These are phyloP conservation scores for Formica aserva DNA, from an alignment of 2,888 invertebrate genomes.

Conservation along the genomic window DNA sequence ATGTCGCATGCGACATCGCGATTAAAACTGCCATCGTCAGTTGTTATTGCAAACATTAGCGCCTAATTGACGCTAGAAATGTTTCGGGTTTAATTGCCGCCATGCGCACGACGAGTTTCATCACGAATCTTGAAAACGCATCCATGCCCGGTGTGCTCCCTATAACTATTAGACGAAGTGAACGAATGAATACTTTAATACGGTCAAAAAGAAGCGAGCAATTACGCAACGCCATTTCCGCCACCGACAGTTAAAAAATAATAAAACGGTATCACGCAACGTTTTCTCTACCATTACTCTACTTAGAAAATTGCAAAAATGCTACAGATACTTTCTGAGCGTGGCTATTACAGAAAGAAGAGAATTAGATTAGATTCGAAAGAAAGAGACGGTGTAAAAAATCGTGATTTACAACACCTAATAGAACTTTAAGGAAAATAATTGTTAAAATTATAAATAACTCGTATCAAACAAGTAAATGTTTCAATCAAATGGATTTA, in stretches of 20 bases:
- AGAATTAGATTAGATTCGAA: background rate
- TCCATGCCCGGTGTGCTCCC: background rate
- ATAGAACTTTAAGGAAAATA: background rate
- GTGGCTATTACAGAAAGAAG: background rate
- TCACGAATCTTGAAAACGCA: slow-evolving; percentile 43
- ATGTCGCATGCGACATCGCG: slow-evolving; percentile 58
- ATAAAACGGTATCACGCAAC: slow-evolving; percentile 23
- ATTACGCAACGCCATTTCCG: slow-evolving; percentile 12
- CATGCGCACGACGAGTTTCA: slow-evolving; percentile 45
- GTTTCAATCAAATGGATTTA: background rate
- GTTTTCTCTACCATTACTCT: background rate
- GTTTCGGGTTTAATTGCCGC: slow-evolving; percentile 63
- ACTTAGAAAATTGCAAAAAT: slow-evolving; percentile 28
- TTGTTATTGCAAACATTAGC: slow-evolving; percentile 66
- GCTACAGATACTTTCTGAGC: background rate
- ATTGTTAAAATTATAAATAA: background rate
- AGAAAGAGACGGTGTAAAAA: background rate
- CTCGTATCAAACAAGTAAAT: background rate
- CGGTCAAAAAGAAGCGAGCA: slow-evolving; percentile 7
- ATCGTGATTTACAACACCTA: no score
- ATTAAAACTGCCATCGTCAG: slow-evolving; percentile 67
- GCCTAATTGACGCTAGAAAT: slow-evolving; percentile 64
- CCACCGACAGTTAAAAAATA: slow-evolving; percentile 8
- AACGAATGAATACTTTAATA: slow-evolving; percentile 27
- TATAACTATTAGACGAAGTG: slow-evolving; percentile 13